These are phyloP conservation scores for Drosophila bocqueti DNA, from an alignment of 1,140 invertebrate species.

Conservation along the genomic window DNA sequence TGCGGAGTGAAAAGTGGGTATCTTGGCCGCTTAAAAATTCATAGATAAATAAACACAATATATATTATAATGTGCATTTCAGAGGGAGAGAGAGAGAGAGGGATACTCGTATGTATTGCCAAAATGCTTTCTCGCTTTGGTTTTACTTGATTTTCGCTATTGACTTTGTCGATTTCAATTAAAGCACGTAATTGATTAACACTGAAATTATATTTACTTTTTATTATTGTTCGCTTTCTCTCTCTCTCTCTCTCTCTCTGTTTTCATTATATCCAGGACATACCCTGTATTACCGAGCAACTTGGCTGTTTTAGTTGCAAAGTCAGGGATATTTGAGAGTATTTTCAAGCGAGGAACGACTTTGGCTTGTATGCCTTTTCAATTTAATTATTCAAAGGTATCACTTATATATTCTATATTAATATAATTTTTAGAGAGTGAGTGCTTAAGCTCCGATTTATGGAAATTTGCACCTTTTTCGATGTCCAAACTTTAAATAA, in stretches of 20 bases:
- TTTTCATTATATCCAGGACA: not conserved
- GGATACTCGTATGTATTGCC: conserved; percentile 6
- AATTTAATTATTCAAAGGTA: not conserved
- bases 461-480: not conserved
- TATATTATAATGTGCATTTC: conserved; percentile 11
- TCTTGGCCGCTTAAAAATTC: conserved; percentile 67
- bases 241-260: not conserved
- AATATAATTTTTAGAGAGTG: not conserved
- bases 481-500: conserved; percentile 34
- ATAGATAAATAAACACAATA: conserved; percentile 62
- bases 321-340: no score
- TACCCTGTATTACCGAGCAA: not conserved
- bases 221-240: conserved; percentile 53
- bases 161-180: conserved; percentile 80
- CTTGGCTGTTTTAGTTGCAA: not conserved
- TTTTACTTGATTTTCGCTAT: conserved; percentile 49
- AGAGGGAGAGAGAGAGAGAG: not conserved
- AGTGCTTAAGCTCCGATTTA: conserved; percentile 4
- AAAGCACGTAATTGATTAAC: conserved; percentile 82
- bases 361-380: not conserved
- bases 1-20: conserved; percentile 20
- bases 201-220: conserved; percentile 77
- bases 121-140: conserved; percentile 35
- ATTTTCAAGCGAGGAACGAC: no score
- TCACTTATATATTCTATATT: not conserved